Conservation (phyloP, 2,113 vertebrate genomes). For the Columba livia region DNA sequence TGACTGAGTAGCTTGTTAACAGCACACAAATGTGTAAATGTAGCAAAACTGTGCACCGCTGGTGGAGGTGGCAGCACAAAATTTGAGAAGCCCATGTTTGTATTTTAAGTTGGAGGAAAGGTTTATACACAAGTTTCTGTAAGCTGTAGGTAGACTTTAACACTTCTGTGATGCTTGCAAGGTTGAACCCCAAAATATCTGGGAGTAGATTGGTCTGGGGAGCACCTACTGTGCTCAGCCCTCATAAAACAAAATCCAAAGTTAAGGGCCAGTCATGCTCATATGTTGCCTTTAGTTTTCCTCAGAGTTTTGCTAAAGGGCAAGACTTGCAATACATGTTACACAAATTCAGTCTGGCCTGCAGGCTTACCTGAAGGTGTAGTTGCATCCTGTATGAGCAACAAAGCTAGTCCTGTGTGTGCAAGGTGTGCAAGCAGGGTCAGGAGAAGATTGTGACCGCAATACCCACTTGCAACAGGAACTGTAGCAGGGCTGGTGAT, state of each 20-base stretch:
- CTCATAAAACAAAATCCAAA: background rate
- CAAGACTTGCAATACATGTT: rapidly evolving
- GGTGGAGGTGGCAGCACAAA: background rate
- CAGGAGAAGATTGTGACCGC: background rate
- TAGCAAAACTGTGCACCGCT: background rate
- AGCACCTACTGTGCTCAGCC: background rate
- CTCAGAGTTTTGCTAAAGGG: background rate
- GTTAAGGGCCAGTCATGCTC: background rate
- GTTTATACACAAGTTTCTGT: background rate
- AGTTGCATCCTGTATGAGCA: background rate
- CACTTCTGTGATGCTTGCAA: rapidly evolving
- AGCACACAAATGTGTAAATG: background rate
- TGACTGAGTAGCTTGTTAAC: background rate
- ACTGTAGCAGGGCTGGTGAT: background rate
- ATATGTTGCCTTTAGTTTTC: background rate
- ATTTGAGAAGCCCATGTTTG: background rate
- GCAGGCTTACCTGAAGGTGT: background rate
- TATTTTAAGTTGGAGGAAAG: background rate
- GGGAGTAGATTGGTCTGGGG: background rate
- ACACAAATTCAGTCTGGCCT: background rate
- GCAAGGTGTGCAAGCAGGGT: background rate
- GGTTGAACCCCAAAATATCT: background rate
- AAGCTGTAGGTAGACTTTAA: background rate
- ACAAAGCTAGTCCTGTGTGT: background rate
- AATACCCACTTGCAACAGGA: background rate